Conservation (phyloP, 2,797 vertebrate species). For the Pangasius mekongensis region DNA sequence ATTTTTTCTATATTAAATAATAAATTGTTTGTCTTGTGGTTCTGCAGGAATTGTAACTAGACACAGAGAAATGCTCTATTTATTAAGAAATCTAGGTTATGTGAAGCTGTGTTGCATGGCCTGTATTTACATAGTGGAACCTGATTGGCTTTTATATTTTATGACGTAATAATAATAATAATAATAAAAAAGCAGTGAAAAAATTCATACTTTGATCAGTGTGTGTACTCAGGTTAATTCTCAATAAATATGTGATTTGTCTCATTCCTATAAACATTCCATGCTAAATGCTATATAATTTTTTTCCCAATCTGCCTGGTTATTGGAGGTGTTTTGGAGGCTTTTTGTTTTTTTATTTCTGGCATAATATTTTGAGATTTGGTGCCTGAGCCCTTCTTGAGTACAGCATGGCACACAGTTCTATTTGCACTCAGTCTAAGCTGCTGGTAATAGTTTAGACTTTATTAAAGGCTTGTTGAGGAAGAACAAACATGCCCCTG, state of each 20-base stretch:
- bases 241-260: neutral
- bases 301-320: neutral
- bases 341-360: neutral
- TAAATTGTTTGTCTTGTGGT: neutral
- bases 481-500: constrained; percentile 10
- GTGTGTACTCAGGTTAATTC: neutral
- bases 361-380: neutral
- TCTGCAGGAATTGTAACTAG: neutral
- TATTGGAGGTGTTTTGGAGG: neutral
- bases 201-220: neutral
- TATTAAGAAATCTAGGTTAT: neutral
- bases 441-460: neutral
- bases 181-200: neutral
- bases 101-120: neutral
- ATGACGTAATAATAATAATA: neutral
- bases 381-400: neutral
- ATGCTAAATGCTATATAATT: no score
- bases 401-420: neutral
- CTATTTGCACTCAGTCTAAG: neutral
- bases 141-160: neutral
- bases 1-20: neutral
- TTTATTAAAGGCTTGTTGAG: neutral
- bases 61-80: neutral
- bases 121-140: neutral
- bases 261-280: no score